Base-by-base conservation (phyloP, 2,888 invertebrate genomes). In the Aethes cnicana region DNA sequence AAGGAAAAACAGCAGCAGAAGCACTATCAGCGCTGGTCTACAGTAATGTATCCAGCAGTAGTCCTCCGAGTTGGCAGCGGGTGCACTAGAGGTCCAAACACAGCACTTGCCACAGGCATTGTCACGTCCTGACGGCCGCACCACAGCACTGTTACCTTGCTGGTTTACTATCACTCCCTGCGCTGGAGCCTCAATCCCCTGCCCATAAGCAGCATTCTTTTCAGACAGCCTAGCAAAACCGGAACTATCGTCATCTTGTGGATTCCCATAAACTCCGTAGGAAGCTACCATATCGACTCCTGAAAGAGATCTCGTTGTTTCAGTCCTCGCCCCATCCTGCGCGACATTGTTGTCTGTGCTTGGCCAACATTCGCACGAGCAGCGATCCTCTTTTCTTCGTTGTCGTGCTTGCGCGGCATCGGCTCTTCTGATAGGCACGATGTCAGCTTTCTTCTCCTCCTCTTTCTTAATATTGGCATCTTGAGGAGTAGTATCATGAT, bases 41-140 rank as follows among this genome's bases (percentile, higher is more conserved):
- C 91, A 91, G 71, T 91, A 91, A 58, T 90, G 85, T 56, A 87
- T 80, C 90, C 90, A 90, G 62, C 90, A 90, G 59, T 90, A 90
- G 64, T 88, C 89, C 56, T 90, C 90, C 1, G 87, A 83, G 58
- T 87, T 85, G 0, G 83, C 81, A 3, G 84, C 84, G 12, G 81
- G 82, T 7, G 71, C 78, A 42, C 61, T 76, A 7, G 81, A 65
- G 1, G 84, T 74, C 72, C 74, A 76, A 47, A 62, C 65, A 64
- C 90, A 90, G 61, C 90, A 90, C 63, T 81, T 84, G 23, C 71
- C 64, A 63, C 87, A 85, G 3, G 71, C 57, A 4, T 74, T 56
- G 25, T 81, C 80, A 1, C 74, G 48, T 0, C 80, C 63, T 8
- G 74, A 59, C 7, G 79, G 72, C 25, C 87, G 69, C 41, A 90